Evolutionary conservation across 2,888 invertebrate species (phyloP).

Genomic region (Sipunculus nudus): DNA sequence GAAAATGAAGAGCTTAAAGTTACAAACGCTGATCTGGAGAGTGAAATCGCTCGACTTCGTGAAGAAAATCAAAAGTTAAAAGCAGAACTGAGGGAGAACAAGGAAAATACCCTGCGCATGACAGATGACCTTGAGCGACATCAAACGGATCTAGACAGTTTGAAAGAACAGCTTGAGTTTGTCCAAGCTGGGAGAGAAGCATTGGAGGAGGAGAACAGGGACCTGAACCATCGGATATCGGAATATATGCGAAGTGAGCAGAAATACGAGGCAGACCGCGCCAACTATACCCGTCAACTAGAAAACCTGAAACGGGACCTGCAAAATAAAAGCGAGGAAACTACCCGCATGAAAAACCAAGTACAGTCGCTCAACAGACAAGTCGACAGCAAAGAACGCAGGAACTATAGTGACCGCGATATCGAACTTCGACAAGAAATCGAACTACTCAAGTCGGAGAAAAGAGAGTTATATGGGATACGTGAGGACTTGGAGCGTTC

Average conservation of each 20-base stretch:
- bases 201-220: too few species aligned
- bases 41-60: constrained; percentile 2
- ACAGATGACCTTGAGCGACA: too few species aligned
- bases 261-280: too few species aligned
- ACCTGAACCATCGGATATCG: too few species aligned
- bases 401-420: constrained; percentile 14
- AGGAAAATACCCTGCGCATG: too few species aligned
- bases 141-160: too few species aligned
- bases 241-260: too few species aligned
- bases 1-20: not conserved
- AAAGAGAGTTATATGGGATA: not conserved
- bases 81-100: constrained; percentile 4
- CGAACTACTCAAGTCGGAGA: constrained; percentile 17
- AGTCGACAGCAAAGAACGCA: constrained; percentile 8
- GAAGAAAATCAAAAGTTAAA: constrained; percentile 8
- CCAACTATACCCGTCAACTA: not conserved
- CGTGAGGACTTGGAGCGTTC: constrained; percentile 7
- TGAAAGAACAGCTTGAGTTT: too few species aligned
- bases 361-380: not conserved
- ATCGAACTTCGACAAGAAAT: constrained; percentile 27
- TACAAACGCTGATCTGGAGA: not conserved
- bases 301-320: not conserved
- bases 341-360: not conserved
- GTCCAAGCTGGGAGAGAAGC: too few species aligned
- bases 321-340: not conserved